Evolutionary conservation across 2,888 invertebrate species (phyloP), one percentile per base, ranked within the genome.

Genomic region (Cyclophora punctaria): DNA sequence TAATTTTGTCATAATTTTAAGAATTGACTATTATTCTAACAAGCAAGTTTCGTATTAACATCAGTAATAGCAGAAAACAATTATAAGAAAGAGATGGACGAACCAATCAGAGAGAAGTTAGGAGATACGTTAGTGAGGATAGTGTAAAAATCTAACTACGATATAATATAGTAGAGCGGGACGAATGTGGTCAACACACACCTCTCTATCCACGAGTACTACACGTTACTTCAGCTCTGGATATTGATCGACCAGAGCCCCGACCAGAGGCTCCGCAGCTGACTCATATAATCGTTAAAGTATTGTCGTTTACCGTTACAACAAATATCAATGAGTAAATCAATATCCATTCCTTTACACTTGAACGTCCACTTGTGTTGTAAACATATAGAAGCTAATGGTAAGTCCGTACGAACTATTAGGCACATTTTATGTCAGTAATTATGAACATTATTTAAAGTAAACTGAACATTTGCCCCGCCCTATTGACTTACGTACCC

Each of bases 361-460:
- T 48, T 50, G 55, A 44, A 47, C 48, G 43, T 43, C 45, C 41
- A 51, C 41, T 52, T 55, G 55, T 56, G 51, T 59, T 58, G 61
- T 61, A 59, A 59, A 61, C 59, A 52, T 61, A 58, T 59, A 55
- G 73, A 78, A 77, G 78, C 76, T 80, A 80, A 75, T 65, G 72
- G 71, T 78, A 78, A 78, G 80, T 59, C 68, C 69, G 45, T 62
- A 57, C 35, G 66, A 80, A 75, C 82, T 75, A 73, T 81, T 82
- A 84, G 83, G 83, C 84, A 84, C 84, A 78, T 80, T 75, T 71
- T 75, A 76, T 77, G 75, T 76, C 75, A 20, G 20, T 20, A 20
- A 20, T 73, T 78, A 67, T 73, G 61, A 74, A 69, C 68, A 65
- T 69, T 70, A 57, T 63, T 56, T 55, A 63, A 64, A 62, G 20